Percentiles rank a stretch among this genome's conserved stretches.
Conservation (phyloP, 2,888 invertebrate genomes). For the Amiota minor region DNA sequence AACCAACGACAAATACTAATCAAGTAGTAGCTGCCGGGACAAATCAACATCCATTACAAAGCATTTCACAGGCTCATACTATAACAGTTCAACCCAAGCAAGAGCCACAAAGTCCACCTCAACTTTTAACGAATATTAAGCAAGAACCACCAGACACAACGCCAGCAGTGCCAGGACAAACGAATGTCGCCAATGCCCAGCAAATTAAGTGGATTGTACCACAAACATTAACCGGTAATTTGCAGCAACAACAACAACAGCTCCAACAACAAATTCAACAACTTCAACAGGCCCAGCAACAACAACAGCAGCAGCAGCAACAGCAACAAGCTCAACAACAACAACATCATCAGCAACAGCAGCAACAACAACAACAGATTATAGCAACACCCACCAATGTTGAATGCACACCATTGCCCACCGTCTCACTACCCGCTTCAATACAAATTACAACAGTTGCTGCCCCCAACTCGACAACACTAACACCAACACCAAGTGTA, state of each 20-base stretch:
- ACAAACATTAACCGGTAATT: conserved; percentile 48
- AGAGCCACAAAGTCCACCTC: conserved; percentile 71
- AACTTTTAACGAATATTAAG: conserved; percentile 69
- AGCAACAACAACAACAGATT: conserved; percentile 64
- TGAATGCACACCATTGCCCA: conserved; percentile 38
- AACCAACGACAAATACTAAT: conserved; percentile 62
- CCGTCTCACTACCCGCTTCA: conserved; percentile 46
- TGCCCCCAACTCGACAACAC: conserved; percentile 5
- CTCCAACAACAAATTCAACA: conserved; percentile 48
- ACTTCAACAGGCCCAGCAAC: conserved; percentile 35
- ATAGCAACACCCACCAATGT: conserved; percentile 41
- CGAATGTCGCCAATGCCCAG: conserved; percentile 38
- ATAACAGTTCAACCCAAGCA: conserved; percentile 64
- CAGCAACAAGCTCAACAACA: conserved; percentile 46
- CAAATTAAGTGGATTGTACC: conserved; percentile 68
- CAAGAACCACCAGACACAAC: conserved; percentile 69
- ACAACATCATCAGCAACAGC: conserved; percentile 57
- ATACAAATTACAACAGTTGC: conserved; percentile 51
- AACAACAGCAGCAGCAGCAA: conserved; percentile 48
- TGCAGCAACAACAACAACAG: conserved; percentile 53
- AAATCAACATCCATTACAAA: conserved; percentile 65
- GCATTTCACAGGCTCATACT: conserved; percentile 44
- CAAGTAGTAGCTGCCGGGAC: background rate
- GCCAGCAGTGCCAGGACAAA: conserved; percentile 26
- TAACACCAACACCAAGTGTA: conserved; percentile 4